These are phyloP conservation scores for Rhinolophus sinicus DNA, from an alignment of 2,113 vertebrate species.

Conservation along the genomic window DNA sequence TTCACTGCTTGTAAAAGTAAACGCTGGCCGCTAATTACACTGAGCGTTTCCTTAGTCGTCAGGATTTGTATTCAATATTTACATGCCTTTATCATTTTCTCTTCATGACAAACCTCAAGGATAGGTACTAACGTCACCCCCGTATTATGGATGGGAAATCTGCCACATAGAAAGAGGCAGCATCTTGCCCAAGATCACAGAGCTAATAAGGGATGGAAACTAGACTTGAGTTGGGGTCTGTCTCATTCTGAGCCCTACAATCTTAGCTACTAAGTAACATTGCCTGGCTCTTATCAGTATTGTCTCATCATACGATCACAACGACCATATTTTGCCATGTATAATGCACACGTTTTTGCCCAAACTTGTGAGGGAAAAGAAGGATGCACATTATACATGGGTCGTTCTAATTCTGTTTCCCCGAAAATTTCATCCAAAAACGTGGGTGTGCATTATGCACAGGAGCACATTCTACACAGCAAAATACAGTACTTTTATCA, in stretches of 20 bases:
- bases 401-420: no score
- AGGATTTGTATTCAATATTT: not conserved
- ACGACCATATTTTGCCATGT: not conserved
- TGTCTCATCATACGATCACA: not conserved
- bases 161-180: not conserved
- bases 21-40: not conserved
- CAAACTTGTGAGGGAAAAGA: no score
- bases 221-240: not conserved
- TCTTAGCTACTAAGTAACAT: not conserved
- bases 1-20: not conserved
- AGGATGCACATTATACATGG: no score
- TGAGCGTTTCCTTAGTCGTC: not conserved
- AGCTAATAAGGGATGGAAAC: not conserved
- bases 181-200: not conserved
- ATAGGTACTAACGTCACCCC: not conserved
- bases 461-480: no score
- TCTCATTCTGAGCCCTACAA: not conserved
- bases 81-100: not conserved
- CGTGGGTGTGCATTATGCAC: no score
- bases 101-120: not conserved
- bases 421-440: no score
- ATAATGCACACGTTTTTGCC: no score
- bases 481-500: not conserved
- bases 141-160: not conserved
- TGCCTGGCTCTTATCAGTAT: not conserved